Evolutionary conservation across 1,140 invertebrate genomes (phyloP).

Genomic region (Rhyzopertha dominica): DNA sequence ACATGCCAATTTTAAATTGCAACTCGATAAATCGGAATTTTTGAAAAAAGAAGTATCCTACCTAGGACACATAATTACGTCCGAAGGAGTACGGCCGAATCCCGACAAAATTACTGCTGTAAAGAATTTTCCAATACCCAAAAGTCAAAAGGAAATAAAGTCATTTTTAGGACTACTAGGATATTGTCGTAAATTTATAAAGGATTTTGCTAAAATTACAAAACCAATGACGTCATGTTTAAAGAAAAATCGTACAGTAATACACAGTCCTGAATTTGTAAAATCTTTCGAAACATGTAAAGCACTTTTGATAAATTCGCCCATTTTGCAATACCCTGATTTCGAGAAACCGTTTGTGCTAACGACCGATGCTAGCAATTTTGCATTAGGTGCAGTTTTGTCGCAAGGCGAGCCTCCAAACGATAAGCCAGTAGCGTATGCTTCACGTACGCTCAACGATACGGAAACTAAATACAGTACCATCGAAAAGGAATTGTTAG

Average conservation of each 20-base stretch:
- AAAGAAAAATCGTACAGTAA: slow-evolving; percentile 12
- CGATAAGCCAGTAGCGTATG: slow-evolving; percentile 15
- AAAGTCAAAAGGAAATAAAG: slow-evolving; percentile 5
- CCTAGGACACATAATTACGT: slow-evolving; percentile 7
- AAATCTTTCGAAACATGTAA: slow-evolving; percentile 17
- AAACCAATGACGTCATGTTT: slow-evolving; percentile 36
- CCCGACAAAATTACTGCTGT: slow-evolving; percentile 8
- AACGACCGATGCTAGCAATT: slow-evolving; percentile 33
- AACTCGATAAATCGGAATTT: slow-evolving; percentile 6
- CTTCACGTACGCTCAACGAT: slow-evolving; percentile 5
- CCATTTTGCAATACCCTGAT: slow-evolving; percentile 33
- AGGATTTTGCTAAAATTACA: slow-evolving; percentile 27
- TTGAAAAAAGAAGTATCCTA: neutral
- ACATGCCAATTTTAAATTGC: slow-evolving; percentile 25
- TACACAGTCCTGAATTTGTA: slow-evolving; percentile 10
- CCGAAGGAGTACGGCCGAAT: neutral
- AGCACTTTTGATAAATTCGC: slow-evolving; percentile 19
- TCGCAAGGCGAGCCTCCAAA: slow-evolving; percentile 27
- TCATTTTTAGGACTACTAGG: slow-evolving; percentile 35
- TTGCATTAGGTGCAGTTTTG: slow-evolving; percentile 28
- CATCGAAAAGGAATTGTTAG: slow-evolving; percentile 11
- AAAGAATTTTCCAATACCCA: slow-evolving; percentile 5
- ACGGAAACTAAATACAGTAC: slow-evolving; percentile 20
- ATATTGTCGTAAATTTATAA: slow-evolving; percentile 25
- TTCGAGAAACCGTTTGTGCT: slow-evolving; percentile 35